Conservation (phyloP, 2,113 vertebrate species). For the Ameiurus melas region DNA sequence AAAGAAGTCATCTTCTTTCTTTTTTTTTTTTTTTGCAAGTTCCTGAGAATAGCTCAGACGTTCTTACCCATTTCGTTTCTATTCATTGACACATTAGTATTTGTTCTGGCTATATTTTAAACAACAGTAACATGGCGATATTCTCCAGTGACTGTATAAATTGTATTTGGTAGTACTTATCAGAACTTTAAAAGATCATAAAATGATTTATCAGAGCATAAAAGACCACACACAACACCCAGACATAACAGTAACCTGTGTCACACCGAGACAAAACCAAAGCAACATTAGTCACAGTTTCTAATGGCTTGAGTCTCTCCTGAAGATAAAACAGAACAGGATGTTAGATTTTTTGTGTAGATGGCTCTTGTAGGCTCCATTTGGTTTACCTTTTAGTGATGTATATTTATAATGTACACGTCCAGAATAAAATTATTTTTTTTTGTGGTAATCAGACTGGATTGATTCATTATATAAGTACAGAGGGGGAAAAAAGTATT, state of each 20-base stretch:
- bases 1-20: neutral
- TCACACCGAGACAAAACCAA: neutral
- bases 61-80: neutral
- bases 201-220: neutral
- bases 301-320: neutral
- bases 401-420: neutral
- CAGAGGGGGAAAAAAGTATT: too few species aligned
- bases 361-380: neutral
- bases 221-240: too few species aligned
- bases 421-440: neutral
- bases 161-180: neutral
- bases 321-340: too few species aligned
- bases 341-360: neutral
- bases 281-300: neutral
- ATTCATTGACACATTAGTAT: neutral
- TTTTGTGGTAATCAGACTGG: neutral
- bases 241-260: neutral
- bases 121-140: neutral
- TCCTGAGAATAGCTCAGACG: too few species aligned
- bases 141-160: neutral
- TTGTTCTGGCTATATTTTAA: neutral
- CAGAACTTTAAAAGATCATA: neutral
- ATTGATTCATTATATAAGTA: neutral
- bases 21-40: neutral
- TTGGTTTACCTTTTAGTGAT: neutral